phyloP scores from a whole-genome alignment of 2,113 vertebrate genomes.

The Trogon melanurus region DNA sequence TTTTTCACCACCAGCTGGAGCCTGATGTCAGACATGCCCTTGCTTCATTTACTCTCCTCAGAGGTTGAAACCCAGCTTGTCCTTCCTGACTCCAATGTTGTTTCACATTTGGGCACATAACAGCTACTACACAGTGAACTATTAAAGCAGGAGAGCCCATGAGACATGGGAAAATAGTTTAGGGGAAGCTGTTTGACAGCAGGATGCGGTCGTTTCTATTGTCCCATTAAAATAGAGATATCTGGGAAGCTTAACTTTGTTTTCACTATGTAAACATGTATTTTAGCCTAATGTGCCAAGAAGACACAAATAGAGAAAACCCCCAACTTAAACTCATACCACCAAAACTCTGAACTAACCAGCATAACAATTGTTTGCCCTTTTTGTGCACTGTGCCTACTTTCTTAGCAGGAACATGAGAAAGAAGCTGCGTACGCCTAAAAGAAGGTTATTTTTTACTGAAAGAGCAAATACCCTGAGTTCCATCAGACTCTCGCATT shows the following conservation, averaged over 20 bases:
- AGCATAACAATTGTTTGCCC: background rate
- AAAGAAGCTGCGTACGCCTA: background rate
- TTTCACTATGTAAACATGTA: constrained; percentile 1
- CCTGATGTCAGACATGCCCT: constrained; percentile 32
- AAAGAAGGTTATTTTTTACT: background rate
- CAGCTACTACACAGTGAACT: background rate
- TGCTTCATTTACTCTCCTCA: constrained; percentile 35
- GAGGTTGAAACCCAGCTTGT: constrained; percentile 18
- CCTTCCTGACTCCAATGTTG: constrained; percentile 33
- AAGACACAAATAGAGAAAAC: background rate
- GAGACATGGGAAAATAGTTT: constrained; percentile 25
- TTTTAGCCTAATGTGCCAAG: background rate
- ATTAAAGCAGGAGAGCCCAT: background rate
- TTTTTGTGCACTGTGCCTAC: background rate
- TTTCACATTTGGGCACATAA: background rate
- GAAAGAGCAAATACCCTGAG: background rate
- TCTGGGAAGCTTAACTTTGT: constrained; percentile 16
- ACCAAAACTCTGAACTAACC: background rate
- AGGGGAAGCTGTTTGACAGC: constrained; percentile 47
- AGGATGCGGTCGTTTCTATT: constrained; percentile 36
- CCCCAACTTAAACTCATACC: background rate
- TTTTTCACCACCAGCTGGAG: constrained; percentile 54
- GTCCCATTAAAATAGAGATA: constrained; percentile 26
- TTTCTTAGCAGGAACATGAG: background rate
- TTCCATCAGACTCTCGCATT: background rate